Base-by-base conservation (phyloP, 2,888 invertebrate genomes). In the Camponotus fellah region DNA sequence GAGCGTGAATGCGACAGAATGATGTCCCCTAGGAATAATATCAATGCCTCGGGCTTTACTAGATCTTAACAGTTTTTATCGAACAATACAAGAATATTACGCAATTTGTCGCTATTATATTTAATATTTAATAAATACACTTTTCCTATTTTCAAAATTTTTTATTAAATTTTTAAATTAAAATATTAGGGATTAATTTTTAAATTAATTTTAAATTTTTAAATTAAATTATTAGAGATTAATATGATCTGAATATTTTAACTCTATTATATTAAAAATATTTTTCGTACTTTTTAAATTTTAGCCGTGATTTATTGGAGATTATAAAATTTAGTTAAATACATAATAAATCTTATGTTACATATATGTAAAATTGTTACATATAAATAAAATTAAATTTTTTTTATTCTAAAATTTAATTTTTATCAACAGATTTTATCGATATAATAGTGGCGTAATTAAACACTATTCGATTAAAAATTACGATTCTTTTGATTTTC, bases 21-120 rank as follows among this genome's bases (percentile, higher is more conserved):
- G 37, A 49, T 46, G 74, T 60, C 46, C 60, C 72, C 12, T 37
- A 60, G 9, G 46, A 74, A 60, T 60, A 77, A 77, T 56, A 26
- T 40, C 26, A 26, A 1, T 60, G 60, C 21, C 37, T 71, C 21
- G 4, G 43, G 58, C 58, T 53, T 6, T 4, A 58, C 21, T 2
- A 43, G 9, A 43, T 43, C 17, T 74, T 60, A 49, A 6, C 12
- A 74, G 12, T 12, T 74, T 80, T 80, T 46, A 26, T 60, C 17
- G 56, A 77, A 72, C 58, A 58, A 71, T 43, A n/a, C 43, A 17
- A 34, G 21, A 17, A 43, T 21, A 34, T 60, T 21, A 37, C 12
- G 32, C n/a, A 58, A 71, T 74, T 79, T 79, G 1, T 79, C 60
- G 21, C 2, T 17, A 26, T 40, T 14, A 49, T 53, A 66, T 68